Base-by-base conservation (phyloP, 2,888 invertebrate genomes). In the Reticulitermes lucifugus region DNA sequence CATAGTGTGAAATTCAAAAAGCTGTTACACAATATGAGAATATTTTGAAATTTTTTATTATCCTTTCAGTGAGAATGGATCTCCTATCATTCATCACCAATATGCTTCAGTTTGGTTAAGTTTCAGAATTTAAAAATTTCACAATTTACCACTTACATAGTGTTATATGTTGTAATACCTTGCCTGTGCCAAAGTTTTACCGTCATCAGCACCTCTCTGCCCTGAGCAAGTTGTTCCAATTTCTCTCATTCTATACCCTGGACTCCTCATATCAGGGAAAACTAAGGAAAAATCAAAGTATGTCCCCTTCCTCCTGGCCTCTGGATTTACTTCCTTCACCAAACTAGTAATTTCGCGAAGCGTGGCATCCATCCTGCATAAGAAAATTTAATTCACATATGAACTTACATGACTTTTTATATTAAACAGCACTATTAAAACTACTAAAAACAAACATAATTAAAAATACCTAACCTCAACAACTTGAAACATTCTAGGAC, bases 241-340 rank as follows among this genome's bases (percentile, higher is more conserved):
- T 89, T 99, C 98, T 86, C 98, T 94, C 94, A 98, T 95, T 84
- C 97, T 93, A 89, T 96, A 98, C n/a, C 96, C 94, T 10, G 96
- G 94, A 25, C 94, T 94, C 89, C 87, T 86, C 60, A 88, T 83
- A 88, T 97, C 97, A 0, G 97, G 97, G 88, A 93, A 96, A 0
- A 97, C 96, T 83, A 99, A 93, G 3, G 98, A 96, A 92, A 99
- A 99, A 90, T 98, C 98, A 91, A 99, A 99, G 89, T 97, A 97
- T 6, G 99, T 99, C 77, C 99, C 99, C 90, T 98, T 98, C 84
- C 96, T 95, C 81, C 99, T 93, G 0, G 99, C 97, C 90, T 99
- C 99, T 10, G 98, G 98, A 91, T 99, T 99, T 0, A 99, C 99
- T 93, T 99, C 99, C 90, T 98, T 98, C 0, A 99, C 98, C 12